Evolutionary conservation across 2,888 invertebrate genomes (phyloP).

Genomic region (Ennomos quercinarius): DNA sequence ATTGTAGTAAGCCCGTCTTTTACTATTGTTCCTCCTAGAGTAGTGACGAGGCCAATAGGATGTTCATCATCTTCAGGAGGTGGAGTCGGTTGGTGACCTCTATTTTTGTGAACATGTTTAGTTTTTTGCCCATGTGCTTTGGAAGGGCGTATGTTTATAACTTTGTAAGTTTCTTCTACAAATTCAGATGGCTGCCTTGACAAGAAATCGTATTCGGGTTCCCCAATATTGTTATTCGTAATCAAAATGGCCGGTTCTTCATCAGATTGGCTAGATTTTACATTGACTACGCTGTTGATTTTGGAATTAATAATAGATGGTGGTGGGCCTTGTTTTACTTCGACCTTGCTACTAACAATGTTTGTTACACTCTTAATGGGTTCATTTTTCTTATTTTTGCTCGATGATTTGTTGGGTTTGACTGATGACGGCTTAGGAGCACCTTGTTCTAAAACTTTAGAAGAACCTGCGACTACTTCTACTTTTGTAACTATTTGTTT

Average conservation of each 20-base stretch:
- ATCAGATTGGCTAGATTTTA: constrained; percentile 72
- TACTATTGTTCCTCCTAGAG: constrained; percentile 93
- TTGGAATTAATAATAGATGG: constrained; percentile 67
- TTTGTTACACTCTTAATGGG: constrained; percentile 70
- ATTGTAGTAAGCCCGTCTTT: constrained; percentile 93
- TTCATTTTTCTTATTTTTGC: constrained; percentile 67
- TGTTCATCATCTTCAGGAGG: constrained; percentile 87
- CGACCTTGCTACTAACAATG: constrained; percentile 77
- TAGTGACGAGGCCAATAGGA: constrained; percentile 93
- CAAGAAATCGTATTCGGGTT: constrained; percentile 93
- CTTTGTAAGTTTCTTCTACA: constrained; percentile 93
- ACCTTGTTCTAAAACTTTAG: constrained; percentile 73
- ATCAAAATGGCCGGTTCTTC: constrained; percentile 87
- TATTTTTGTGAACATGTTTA: constrained; percentile 73
- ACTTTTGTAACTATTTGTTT: constrained; percentile 82
- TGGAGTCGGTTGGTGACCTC: constrained; percentile 71
- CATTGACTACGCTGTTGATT: constrained; percentile 85
- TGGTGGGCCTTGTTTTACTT: constrained; percentile 75
- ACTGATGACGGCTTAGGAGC: constrained; percentile 58
- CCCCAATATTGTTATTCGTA: constrained; percentile 90
- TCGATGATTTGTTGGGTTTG: constrained; percentile 63
- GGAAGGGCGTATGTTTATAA: constrained; percentile 92
- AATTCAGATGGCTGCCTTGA: constrained; percentile 94
- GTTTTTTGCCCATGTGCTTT: constrained; percentile 80
- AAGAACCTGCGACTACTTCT: constrained; percentile 84